A percentile compares a stretch with the other conserved stretches of the same genome.
These are phyloP conservation scores for Aptenodytes forsteri DNA, from an alignment of 2,113 vertebrate genomes.

Conservation along the genomic window DNA sequence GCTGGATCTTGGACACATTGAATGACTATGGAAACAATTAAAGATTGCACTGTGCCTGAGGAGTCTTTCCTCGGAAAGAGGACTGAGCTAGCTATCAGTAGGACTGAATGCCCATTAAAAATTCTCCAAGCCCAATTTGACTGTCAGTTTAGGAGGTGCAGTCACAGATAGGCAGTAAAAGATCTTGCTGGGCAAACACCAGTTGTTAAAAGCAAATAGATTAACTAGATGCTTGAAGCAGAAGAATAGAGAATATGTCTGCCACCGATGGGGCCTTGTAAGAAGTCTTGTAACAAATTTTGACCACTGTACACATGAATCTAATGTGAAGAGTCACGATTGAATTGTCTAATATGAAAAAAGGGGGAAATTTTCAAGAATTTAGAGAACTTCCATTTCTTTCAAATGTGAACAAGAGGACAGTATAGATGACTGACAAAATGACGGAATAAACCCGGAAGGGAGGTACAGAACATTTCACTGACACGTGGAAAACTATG, in stretches of 20 bases:
- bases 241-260: neutral
- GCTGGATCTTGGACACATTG: neutral
- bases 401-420: neutral
- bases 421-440: neutral
- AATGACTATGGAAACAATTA: neutral
- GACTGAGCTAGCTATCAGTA: neutral
- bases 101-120: neutral
- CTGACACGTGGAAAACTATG: neutral
- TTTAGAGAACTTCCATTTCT: neutral
- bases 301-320: neutral
- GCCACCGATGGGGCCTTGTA: neutral
- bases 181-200: neutral
- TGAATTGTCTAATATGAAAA: neutral
- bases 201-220: neutral
- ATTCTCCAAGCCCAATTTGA: neutral
- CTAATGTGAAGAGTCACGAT: neutral
- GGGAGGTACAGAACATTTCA: neutral
- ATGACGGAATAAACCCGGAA: neutral
- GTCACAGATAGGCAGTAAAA: neutral
- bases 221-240: neutral
- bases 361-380: neutral
- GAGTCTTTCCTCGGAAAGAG: neutral
- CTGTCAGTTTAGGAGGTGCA: neutral
- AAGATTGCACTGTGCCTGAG: neutral
- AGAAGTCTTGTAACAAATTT: neutral